Conservation (phyloP, 2,797 vertebrate species). For the Danionella dracula region DNA sequence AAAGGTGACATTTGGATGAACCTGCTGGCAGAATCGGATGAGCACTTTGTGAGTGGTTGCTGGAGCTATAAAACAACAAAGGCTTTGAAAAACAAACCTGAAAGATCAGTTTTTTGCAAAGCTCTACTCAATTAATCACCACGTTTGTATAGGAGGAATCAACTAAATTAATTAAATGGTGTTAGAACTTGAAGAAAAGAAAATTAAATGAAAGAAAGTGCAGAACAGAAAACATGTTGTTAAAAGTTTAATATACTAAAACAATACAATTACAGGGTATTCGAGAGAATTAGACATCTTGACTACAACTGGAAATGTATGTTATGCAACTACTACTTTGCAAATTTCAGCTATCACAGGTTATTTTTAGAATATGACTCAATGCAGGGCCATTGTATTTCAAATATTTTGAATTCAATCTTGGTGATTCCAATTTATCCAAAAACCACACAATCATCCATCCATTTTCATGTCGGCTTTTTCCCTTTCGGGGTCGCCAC, state of each 20-base stretch:
- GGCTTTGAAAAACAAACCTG: constrained; percentile 10
- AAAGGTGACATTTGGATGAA: constrained; percentile 52
- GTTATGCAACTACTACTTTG: no score
- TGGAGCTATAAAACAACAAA: constrained; percentile 9
- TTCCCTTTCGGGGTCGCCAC: no score
- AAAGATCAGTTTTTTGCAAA: constrained; percentile 11
- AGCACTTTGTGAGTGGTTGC: constrained; percentile 21
- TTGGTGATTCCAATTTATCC: no score
- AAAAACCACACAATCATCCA: no score
- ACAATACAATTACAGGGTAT: constrained; percentile 2
- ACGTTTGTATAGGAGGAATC: not conserved
- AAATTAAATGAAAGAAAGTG: not conserved
- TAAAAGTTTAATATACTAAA: not conserved
- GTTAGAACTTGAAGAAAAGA: not conserved
- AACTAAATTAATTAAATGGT: not conserved
- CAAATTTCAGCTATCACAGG: no score
- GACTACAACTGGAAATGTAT: no score
- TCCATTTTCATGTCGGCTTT: no score
- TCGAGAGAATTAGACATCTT: not conserved
- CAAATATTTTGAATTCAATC: no score
- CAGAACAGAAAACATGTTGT: not conserved
- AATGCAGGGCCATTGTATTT: no score
- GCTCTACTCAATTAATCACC: not conserved
- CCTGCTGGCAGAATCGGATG: constrained; percentile 53
- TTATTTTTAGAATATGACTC: no score